Evolutionary conservation across 2,888 invertebrate genomes (phyloP).

Genomic region (Malacosoma neustria): DNA sequence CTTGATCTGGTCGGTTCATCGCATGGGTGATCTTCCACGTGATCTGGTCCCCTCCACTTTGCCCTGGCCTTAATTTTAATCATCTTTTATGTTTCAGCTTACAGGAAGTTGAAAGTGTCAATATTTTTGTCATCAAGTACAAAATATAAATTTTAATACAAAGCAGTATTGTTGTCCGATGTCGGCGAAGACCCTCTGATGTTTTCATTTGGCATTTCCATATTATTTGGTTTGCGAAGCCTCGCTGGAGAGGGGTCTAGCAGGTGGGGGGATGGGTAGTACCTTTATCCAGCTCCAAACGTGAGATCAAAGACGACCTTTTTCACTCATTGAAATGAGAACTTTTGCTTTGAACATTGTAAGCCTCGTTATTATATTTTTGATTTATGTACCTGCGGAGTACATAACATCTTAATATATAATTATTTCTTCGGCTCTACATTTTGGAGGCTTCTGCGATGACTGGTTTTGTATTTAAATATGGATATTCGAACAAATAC

Average conservation of each 20-base stretch:
- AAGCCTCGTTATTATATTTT: neutral
- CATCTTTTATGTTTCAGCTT: too few relatives aligned
- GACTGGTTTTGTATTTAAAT: too few relatives aligned
- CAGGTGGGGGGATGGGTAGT: neutral
- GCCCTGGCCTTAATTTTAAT: too few relatives aligned
- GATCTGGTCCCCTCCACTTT: too few relatives aligned
- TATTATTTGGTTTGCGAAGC: conserved; percentile 55
- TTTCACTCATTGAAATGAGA: neutral
- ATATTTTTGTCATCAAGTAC: conserved; percentile 12
- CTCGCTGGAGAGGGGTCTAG: neutral
- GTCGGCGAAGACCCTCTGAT: conserved; percentile 38
- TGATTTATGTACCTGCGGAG: neutral
- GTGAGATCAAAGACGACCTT: neutral
- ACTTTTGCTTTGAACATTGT: neutral
- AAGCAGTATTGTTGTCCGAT: conserved; percentile 40
- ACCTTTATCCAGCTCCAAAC: neutral
- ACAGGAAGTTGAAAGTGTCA: too few relatives aligned
- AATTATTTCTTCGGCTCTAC: too few relatives aligned
- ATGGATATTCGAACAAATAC: too few relatives aligned
- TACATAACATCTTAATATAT: too few relatives aligned
- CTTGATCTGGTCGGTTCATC: too few relatives aligned
- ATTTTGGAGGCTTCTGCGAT: too few relatives aligned
- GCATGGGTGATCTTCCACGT: too few relatives aligned
- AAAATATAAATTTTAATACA: conserved; percentile 26
- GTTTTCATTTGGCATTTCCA: conserved; percentile 60